A percentile compares a stretch with the other conserved stretches of the same genome.
These are phyloP conservation scores for Alces alces DNA, from an alignment of 2,113 vertebrate genomes.

Conservation along the genomic window DNA sequence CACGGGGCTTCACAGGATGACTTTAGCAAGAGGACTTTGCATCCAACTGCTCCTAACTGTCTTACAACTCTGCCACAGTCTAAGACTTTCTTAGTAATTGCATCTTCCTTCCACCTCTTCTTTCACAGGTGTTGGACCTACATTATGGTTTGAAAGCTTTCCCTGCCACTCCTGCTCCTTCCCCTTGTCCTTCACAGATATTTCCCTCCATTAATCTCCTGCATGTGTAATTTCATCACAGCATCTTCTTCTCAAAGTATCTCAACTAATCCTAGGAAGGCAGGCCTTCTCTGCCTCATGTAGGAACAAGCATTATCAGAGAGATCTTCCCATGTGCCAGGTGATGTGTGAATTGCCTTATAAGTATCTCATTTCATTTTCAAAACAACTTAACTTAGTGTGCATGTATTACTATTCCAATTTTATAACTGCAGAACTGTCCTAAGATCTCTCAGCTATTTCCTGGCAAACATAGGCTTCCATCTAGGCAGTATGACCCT, in stretches of 20 bases:
- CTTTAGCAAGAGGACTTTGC: neutral
- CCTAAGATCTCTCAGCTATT: neutral
- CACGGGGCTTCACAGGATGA: neutral
- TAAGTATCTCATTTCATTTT: neutral
- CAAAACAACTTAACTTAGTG: neutral
- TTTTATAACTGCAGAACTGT: neutral
- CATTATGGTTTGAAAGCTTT: neutral
- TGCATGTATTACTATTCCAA: neutral
- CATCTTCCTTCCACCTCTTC: neutral
- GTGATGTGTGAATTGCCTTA: neutral
- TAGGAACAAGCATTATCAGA: neutral
- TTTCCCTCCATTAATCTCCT: neutral
- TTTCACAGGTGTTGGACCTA: neutral
- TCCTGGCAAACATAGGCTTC: neutral
- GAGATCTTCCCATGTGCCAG: neutral
- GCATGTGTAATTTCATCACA: neutral
- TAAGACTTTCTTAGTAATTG: neutral
- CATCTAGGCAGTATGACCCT: too few relatives aligned
- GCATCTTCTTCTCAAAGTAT: neutral
- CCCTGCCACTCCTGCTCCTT: neutral
- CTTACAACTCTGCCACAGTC: neutral
- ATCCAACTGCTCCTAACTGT: neutral
- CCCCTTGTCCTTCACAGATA: neutral
- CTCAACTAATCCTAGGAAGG: neutral
- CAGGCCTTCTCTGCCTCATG: neutral